Conservation (phyloP, 1,140 invertebrate species). For the Dinothrombium tinctorium region DNA sequence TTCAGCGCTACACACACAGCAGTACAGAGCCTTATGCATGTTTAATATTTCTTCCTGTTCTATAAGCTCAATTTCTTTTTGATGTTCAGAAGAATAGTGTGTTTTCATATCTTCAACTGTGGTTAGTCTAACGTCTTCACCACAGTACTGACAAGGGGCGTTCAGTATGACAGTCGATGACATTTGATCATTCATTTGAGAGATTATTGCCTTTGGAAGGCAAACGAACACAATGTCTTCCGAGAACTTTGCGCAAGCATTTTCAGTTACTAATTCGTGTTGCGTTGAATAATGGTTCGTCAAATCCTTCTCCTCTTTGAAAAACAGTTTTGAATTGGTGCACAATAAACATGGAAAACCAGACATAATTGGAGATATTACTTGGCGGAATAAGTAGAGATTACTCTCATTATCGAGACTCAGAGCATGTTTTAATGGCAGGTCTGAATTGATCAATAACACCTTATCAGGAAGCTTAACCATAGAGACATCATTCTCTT, state of each 20-base stretch:
- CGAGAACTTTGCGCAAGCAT: conserved; percentile 16
- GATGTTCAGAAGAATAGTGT: conserved; percentile 15
- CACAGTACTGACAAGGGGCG: conserved; percentile 17
- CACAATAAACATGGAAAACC: conserved; percentile 16
- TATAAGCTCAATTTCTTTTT: conserved; percentile 14
- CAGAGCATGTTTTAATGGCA: conserved; percentile 15
- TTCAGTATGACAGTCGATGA: conserved; percentile 13
- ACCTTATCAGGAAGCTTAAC: conserved; percentile 16
- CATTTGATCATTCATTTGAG: conserved; percentile 11
- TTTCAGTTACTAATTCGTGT: conserved; percentile 16
- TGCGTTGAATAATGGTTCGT: conserved; percentile 15
- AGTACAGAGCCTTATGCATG: conserved; percentile 16
- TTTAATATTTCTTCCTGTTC: conserved; percentile 12
- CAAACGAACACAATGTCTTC: conserved; percentile 18
- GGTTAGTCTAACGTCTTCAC: conserved; percentile 10
- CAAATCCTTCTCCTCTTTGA: conserved; percentile 17
- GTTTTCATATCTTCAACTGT: conserved; percentile 15
- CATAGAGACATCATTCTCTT: conserved; percentile 12
- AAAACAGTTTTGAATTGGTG: conserved; percentile 11
- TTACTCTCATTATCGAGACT: conserved; percentile 13
- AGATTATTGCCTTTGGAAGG: conserved; percentile 13
- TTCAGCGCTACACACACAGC: conserved; percentile 13
- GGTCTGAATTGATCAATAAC: conserved; percentile 16
- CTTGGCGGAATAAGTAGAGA: conserved; percentile 16
- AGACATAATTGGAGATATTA: conserved; percentile 15